Conservation (phyloP, 2,888 invertebrate species). For the Drosophila mimetica region DNA sequence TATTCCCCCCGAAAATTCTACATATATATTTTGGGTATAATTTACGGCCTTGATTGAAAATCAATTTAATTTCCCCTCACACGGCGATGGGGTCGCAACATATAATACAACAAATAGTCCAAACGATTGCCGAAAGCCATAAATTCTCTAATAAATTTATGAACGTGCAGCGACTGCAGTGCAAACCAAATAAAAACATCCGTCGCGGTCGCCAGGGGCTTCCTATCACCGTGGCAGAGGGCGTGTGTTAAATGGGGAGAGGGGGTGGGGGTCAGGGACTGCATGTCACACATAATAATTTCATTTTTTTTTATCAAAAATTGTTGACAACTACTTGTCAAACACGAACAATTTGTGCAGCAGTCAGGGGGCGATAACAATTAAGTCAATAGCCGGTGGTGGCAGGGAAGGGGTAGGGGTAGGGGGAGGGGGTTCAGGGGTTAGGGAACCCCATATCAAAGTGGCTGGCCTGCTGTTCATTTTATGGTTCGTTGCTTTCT, state of each 20-base stretch:
- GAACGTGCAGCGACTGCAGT: constrained; percentile 36
- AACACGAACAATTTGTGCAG: constrained; percentile 76
- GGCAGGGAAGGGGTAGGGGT: neutral
- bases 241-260: constrained; percentile 1
- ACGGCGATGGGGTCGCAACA: constrained; percentile 4
- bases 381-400: constrained; percentile 66
- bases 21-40: constrained; percentile 49
- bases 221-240: constrained; percentile 5
- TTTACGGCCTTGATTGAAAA: constrained; percentile 69
- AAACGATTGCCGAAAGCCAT: constrained; percentile 60
- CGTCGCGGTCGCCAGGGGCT: constrained; percentile 34
- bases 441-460: constrained; percentile 46
- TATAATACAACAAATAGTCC: constrained; percentile 18
- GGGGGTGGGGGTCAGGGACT: neutral
- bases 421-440: constrained; percentile 24
- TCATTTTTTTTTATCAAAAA: constrained; percentile 64
- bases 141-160: constrained; percentile 66
- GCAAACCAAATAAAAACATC: constrained; percentile 61
- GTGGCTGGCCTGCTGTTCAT: constrained; percentile 61
- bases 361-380: constrained; percentile 61
- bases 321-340: constrained; percentile 75
- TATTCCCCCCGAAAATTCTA: constrained; percentile 5
- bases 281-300: constrained; percentile 53
- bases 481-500: constrained; percentile 71
- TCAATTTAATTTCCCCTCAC: constrained; percentile 51